Conservation (phyloP, 2,797 vertebrate species). For the Alosa sapidissima region DNA sequence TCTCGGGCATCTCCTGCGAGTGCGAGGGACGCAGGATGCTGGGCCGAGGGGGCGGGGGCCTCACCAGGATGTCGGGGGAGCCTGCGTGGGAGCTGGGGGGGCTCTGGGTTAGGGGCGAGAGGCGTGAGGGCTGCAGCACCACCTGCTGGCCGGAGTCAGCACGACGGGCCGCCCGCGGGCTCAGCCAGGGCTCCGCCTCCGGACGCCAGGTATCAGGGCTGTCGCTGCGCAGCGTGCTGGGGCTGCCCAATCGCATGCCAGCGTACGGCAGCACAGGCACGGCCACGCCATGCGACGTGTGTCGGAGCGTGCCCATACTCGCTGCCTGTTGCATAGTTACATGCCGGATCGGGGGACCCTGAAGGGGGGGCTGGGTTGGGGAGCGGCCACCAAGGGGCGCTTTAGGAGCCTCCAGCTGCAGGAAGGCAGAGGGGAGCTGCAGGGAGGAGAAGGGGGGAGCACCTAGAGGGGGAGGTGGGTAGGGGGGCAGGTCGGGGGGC, state of each 20-base stretch:
- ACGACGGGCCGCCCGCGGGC: conserved; percentile 91
- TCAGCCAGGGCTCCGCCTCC: conserved; percentile 91
- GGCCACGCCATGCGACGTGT: conserved; percentile 98
- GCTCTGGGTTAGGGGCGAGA: conserved; percentile 97
- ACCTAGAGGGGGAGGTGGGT: conserved; percentile 78
- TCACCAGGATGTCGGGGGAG: conserved; percentile 93
- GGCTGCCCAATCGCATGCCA: conserved; percentile 90
- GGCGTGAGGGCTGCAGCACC: conserved; percentile 96
- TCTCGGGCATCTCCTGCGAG: conserved; percentile 89
- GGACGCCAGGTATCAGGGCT: conserved; percentile 87
- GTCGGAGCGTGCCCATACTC: conserved; percentile 98
- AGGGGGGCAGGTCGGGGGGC: conserved; percentile 83
- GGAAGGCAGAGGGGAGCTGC: conserved; percentile 77
- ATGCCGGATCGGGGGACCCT: conserved; percentile 85
- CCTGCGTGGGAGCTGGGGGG: conserved; percentile 94
- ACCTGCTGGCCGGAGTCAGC: conserved; percentile 94
- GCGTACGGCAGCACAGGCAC: conserved; percentile 99
- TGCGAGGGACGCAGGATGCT: conserved; percentile 89
- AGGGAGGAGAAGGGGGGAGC: conserved; percentile 75
- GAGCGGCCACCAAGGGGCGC: conserved; percentile 81
- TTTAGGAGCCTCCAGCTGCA: conserved; percentile 93
- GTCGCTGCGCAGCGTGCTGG: conserved; percentile 95
- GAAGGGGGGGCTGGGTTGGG: conserved; percentile 77
- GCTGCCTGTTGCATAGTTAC: conserved; percentile 98
- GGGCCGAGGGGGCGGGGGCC: conserved; percentile 90